These are phyloP conservation scores for Myripristis jacobus DNA, from an alignment of 2,797 vertebrate species.

Conservation along the genomic window DNA sequence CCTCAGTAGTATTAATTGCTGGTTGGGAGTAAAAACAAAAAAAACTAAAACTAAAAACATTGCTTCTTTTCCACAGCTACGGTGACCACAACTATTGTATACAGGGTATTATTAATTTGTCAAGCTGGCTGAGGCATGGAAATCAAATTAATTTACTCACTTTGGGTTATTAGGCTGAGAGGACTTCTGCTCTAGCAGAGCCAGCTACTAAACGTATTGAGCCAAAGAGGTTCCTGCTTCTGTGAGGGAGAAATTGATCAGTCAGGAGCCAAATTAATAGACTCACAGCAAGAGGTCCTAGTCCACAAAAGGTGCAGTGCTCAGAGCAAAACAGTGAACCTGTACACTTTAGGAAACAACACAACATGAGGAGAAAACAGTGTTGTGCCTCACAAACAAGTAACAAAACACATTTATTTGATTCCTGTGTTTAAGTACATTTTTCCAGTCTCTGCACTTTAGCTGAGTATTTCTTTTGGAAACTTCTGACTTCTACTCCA, in stretches of 20 bases:
- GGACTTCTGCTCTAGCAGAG: constrained; percentile 1
- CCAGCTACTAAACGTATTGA: neutral
- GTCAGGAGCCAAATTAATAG: neutral
- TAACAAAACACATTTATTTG: too few species aligned
- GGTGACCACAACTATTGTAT: neutral
- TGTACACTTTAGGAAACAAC: neutral
- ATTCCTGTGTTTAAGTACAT: too few species aligned
- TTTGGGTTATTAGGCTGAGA: neutral
- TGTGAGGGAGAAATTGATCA: neutral
- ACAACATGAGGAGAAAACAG: too few species aligned
- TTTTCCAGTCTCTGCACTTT: too few species aligned
- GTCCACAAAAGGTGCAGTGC: neutral
- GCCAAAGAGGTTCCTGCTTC: neutral
- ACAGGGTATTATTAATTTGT: neutral
- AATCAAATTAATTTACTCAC: constrained; percentile 4
- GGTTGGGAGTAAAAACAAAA: constrained; percentile 7
- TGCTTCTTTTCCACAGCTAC: too few species aligned
- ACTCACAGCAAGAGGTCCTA: neutral
- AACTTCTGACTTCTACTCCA: too few species aligned
- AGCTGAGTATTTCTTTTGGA: too few species aligned
- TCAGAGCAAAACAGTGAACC: neutral
- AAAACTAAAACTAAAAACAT: too few species aligned
- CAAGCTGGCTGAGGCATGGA: constrained; percentile 1
- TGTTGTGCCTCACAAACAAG: too few species aligned
- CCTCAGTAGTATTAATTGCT: constrained; percentile 6